phyloP scores from a whole-genome alignment of 2,888 invertebrate genomes.

The Thera obeliscata region DNA sequence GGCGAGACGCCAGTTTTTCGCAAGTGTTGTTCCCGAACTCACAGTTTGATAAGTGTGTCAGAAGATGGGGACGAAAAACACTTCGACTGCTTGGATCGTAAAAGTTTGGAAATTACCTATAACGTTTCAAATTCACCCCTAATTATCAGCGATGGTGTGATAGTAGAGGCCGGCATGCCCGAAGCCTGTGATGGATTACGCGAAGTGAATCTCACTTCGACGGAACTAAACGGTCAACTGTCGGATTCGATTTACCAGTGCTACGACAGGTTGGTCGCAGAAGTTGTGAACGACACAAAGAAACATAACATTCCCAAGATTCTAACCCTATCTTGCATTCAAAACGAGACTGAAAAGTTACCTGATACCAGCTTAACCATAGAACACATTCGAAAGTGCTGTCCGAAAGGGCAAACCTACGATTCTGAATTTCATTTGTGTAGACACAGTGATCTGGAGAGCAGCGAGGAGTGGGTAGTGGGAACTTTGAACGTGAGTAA shows the following conservation, averaged over 20 bases:
- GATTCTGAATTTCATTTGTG: slow-evolving; percentile 66
- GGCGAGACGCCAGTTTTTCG: slow-evolving; percentile 58
- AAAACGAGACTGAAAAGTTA: slow-evolving; percentile 49
- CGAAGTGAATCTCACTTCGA: slow-evolving; percentile 47
- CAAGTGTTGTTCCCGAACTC: slow-evolving; percentile 69
- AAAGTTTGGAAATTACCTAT: slow-evolving; percentile 49
- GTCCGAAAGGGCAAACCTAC: slow-evolving; percentile 66
- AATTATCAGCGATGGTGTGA: slow-evolving; percentile 55
- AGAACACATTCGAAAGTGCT: slow-evolving; percentile 71
- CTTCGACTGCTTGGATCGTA: slow-evolving; percentile 64
- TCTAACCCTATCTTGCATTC: slow-evolving; percentile 62
- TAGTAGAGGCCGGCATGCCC: slow-evolving; percentile 62
- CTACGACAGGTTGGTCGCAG: slow-evolving; percentile 65
- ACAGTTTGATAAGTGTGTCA: slow-evolving; percentile 64
- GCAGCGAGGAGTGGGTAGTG: slow-evolving; percentile 56
- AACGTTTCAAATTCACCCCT: slow-evolving; percentile 58
- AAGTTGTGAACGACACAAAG: slow-evolving; percentile 59
- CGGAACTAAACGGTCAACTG: slow-evolving; percentile 46
- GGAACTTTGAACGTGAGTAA: slow-evolving; percentile 50
- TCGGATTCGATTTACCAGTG: slow-evolving; percentile 50
- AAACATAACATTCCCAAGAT: slow-evolving; percentile 64
- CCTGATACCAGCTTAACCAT: slow-evolving; percentile 50
- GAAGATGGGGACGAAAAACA: slow-evolving; percentile 46
- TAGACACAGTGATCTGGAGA: slow-evolving; percentile 46
- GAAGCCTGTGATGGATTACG: slow-evolving; percentile 55